These are phyloP conservation scores for Drosophila nebulosa DNA, from an alignment of 1,140 invertebrate genomes.

Conservation along the genomic window DNA sequence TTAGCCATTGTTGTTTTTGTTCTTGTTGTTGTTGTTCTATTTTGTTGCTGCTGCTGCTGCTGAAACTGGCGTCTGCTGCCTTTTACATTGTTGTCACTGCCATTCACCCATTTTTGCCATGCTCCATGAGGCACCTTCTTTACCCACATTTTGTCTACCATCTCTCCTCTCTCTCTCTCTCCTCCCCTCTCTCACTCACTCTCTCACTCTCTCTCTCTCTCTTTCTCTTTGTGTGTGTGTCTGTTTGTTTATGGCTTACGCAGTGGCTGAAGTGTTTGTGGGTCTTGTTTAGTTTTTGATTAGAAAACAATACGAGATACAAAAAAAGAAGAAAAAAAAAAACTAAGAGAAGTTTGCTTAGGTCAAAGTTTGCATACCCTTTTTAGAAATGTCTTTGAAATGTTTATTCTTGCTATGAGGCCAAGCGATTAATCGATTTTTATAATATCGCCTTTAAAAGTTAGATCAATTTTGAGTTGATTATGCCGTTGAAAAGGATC, in stretches of 20 bases:
- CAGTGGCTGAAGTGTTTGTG: conserved; percentile 70
- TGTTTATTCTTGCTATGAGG: too few species aligned
- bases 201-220: background rate
- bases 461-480: too few species aligned
- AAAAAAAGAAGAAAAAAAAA: background rate
- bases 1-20: background rate
- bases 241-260: conserved; percentile 73
- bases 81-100: background rate
- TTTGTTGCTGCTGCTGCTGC: background rate
- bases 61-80: background rate
- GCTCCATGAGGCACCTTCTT: background rate
- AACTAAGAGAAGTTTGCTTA: background rate
- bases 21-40: background rate
- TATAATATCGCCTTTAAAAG: too few species aligned
- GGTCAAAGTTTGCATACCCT: background rate
- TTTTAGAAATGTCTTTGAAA: background rate
- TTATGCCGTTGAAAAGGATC: too few species aligned
- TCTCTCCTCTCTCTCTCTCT: too few species aligned
- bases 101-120: background rate
- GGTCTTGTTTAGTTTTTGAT: conserved; percentile 71
- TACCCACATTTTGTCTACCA: conserved; percentile 7
- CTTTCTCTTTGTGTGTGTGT: conserved; percentile 1
- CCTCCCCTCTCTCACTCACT: too few species aligned
- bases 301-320: conserved; percentile 57
- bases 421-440: too few species aligned